Evolutionary conservation across 1,140 invertebrate genomes (phyloP).

Genomic region (Coenobita brevimanus): DNA sequence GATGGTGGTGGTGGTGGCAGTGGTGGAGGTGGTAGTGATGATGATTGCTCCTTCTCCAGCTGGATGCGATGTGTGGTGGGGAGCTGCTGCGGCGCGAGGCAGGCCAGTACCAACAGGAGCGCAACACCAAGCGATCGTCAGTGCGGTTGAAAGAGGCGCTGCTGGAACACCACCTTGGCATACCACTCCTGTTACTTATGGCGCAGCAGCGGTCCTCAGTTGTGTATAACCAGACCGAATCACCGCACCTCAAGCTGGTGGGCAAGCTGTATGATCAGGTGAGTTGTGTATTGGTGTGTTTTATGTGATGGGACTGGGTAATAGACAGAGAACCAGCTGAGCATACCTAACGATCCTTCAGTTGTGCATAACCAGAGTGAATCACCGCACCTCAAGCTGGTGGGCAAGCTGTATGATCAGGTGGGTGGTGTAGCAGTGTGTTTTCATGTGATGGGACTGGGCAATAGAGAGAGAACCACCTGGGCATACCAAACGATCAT

Average conservation of each 20-base stretch:
- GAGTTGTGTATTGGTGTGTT: no score
- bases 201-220: slow-evolving; percentile 97
- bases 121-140: slow-evolving; percentile 97
- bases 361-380: slow-evolving; percentile 91
- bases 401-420: slow-evolving; percentile 80
- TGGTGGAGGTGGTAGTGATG: no score
- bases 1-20: no score
- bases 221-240: slow-evolving; percentile 88
- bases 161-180: slow-evolving; percentile 91
- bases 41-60: slow-evolving; percentile 72
- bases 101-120: slow-evolving; percentile 96
- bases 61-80: slow-evolving; percentile 84
- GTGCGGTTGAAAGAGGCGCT: slow-evolving; percentile 96
- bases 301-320: no score
- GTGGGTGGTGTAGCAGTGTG: no score
- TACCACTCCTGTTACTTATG: slow-evolving; percentile 94
- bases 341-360: slow-evolving; percentile 95
- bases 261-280: slow-evolving; percentile 79
- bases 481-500: slow-evolving; percentile 97
- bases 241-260: slow-evolving; percentile 93
- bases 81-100: slow-evolving; percentile 90
- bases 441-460: no score
- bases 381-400: slow-evolving; percentile 92
- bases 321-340: slow-evolving; percentile 94
- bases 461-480: slow-evolving; percentile 92